phyloP scores from a whole-genome alignment of 2,888 invertebrate genomes.

The Melieria omissa region DNA sequence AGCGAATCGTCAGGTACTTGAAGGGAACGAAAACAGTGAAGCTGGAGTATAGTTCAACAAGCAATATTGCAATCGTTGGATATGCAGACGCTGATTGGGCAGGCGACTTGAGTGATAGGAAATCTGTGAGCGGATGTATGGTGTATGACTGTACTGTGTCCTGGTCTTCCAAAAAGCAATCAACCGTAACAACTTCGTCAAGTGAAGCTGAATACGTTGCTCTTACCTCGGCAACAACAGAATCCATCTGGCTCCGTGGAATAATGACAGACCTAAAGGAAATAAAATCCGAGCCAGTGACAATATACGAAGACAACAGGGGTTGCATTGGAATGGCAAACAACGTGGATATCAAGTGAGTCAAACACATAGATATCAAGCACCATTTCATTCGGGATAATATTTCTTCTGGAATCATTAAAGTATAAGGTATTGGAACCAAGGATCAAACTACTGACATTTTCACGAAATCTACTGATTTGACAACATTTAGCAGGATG shows the following conservation, averaged over 20 bases:
- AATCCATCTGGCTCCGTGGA: background rate
- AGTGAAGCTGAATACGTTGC: conserved; percentile 6
- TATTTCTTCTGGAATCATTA: background rate
- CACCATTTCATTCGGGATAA: background rate
- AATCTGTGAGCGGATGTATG: no score
- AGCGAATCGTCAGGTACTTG: no score
- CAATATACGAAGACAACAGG: conserved; percentile 20
- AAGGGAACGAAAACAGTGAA: no score
- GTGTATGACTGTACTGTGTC: no score
- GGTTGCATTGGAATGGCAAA: conserved; percentile 22
- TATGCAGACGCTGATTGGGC: no score
- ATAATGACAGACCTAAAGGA: background rate
- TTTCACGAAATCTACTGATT: background rate
- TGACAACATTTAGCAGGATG: background rate
- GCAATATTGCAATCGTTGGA: no score
- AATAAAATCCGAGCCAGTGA: conserved; percentile 9
- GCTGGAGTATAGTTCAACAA: no score
- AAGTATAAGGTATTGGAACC: background rate
- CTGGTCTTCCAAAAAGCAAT: background rate
- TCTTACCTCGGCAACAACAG: background rate
- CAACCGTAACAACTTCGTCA: conserved; percentile 1
- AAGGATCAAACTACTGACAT: background rate
- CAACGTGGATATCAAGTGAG: background rate
- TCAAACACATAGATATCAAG: conserved; percentile 1
- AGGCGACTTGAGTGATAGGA: no score